Conservation (phyloP, 2,797 vertebrate species). For the Bufotes viridis region DNA sequence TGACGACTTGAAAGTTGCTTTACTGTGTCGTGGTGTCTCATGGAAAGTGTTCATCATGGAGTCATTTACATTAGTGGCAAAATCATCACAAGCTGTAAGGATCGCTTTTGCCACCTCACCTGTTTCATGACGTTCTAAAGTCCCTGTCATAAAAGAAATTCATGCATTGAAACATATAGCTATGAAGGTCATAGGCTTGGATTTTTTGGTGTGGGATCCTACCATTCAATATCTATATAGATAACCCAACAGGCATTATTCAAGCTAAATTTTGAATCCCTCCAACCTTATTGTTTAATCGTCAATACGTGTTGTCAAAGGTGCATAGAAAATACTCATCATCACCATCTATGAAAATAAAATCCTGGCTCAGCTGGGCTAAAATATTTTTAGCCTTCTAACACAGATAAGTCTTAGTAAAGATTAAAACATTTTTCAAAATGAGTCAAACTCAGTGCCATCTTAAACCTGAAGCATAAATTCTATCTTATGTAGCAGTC, state of each 20-base stretch:
- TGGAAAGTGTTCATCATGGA: constrained; percentile 58
- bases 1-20: constrained; percentile 62
- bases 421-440: too few relatives aligned
- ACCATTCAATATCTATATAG: neutral
- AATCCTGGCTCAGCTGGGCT: neutral
- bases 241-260: neutral
- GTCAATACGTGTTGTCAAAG: neutral
- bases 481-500: too few relatives aligned
- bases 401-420: too few relatives aligned
- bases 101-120: constrained; percentile 78
- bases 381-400: neutral
- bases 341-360: too few relatives aligned
- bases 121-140: constrained; percentile 76
- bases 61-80: constrained; percentile 70
- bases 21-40: constrained; percentile 65
- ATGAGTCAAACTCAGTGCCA: too few relatives aligned
- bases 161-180: neutral
- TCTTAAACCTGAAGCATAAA: too few relatives aligned
- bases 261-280: neutral
- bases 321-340: neutral
- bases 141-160: constrained; percentile 69
- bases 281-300: neutral
- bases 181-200: neutral
- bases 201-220: neutral
- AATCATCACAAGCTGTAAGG: constrained; percentile 72